phyloP scores from a whole-genome alignment of 2,113 vertebrate genomes.

The Aix galericulata region DNA sequence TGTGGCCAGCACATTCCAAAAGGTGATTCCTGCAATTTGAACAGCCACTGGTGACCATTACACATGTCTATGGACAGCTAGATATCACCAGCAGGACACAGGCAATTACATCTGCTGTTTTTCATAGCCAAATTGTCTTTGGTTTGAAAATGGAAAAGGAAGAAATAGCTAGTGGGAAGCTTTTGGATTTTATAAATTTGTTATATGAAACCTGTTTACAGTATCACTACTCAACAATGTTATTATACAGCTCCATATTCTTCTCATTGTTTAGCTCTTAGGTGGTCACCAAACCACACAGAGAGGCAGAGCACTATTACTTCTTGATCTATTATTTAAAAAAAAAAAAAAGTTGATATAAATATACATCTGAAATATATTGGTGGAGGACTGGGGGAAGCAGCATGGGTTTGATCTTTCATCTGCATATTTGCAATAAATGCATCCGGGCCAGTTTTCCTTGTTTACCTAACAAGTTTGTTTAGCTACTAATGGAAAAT shows the following conservation, averaged over 20 bases:
- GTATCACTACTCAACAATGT: neutral
- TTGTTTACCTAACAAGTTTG: neutral
- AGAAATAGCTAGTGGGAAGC: neutral
- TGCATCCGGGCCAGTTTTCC: neutral
- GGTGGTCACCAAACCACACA: neutral
- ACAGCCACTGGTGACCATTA: neutral
- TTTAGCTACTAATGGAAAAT: neutral
- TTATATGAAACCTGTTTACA: constrained; percentile 3
- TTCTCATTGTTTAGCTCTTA: constrained; percentile 17
- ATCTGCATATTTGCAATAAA: neutral
- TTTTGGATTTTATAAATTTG: neutral
- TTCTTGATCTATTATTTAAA: neutral
- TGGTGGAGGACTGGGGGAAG: neutral
- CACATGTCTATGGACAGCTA: neutral
- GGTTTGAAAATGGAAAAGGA: neutral
- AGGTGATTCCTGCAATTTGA: neutral
- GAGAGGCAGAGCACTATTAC: neutral
- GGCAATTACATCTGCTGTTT: neutral
- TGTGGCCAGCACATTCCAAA: neutral
- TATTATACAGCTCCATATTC: neutral
- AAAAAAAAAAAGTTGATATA: neutral
- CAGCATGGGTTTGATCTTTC: neutral
- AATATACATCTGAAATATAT: neutral
- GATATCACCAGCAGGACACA: neutral
- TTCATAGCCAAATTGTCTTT: neutral